Base-by-base conservation (phyloP, 1,140 invertebrate genomes). In the Neocloeon triangulifer region DNA sequence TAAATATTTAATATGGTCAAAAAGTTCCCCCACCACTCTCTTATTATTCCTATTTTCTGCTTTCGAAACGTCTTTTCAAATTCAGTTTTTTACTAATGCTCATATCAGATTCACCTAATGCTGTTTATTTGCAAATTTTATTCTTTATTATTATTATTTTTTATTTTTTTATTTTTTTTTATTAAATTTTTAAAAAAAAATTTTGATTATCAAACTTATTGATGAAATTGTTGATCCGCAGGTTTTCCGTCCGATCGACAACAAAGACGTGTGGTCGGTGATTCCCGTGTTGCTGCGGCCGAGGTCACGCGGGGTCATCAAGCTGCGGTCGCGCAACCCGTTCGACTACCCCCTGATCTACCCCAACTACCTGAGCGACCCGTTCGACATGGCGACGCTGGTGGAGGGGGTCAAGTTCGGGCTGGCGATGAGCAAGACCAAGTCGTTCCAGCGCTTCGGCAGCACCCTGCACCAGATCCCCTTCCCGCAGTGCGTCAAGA, bases 341-440 rank as follows among this genome's bases (percentile, higher is more conserved):
- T 75, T 73, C 37, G 74, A 88, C 39, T 77, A 86, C 47, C 92
- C 92, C 0, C 61, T 85, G 10, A 88, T 97, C 30, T 78, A 88
- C 47, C 84, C 91, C 0, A 89, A 88, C 46, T 92, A 92, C 43
- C 70, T 92, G 39, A 59, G 64, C 5, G 73, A 86, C 32, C 72
- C 73, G 1, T 58, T 67, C 12, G 84, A 91, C 43, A 61, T 85
- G 39, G 70, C 71, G 18, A 73, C 69, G 0, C 49, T 89, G 19
- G 60, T 86, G 3, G 82, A 88, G 52, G 80, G 80, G 0, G 76
- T 76, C 0, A 82, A 81, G 49, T 72, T 82, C 15, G 70, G 61
- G 0, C 55, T 81, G 0, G 72, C 72, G 0, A 45, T 82, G 6
- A 78, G 75, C 10, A 62, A 64, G 37, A 82, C 78, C 0, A 58